Evolutionary conservation across 2,797 vertebrate genomes (phyloP).

Genomic region (Emydoidea blandingii): DNA sequence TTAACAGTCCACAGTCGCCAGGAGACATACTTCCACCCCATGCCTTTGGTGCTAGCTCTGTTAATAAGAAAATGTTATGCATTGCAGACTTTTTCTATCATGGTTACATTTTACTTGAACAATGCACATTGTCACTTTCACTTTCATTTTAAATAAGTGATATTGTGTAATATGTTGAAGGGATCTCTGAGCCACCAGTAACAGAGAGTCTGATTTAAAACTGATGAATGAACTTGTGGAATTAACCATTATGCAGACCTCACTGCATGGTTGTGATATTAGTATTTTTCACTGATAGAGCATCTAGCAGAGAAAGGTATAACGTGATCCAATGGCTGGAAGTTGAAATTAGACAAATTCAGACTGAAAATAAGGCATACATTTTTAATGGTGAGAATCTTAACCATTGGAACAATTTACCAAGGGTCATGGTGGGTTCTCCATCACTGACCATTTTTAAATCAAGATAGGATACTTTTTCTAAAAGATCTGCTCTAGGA

Average conservation of each 20-base stretch:
- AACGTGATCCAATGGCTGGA: neutral
- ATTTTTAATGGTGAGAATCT: neutral
- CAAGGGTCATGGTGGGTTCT: neutral
- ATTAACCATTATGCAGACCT: neutral
- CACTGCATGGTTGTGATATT: neutral
- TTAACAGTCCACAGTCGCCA: constrained; percentile 6
- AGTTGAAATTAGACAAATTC: neutral
- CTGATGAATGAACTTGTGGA: neutral
- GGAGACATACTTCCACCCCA: neutral
- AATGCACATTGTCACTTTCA: neutral
- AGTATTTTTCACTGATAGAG: neutral
- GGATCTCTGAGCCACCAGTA: neutral
- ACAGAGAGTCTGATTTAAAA: neutral
- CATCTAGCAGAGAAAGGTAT: neutral
- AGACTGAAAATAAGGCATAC: neutral
- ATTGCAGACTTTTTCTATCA: neutral
- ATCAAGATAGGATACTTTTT: neutral
- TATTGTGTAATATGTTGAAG: neutral
- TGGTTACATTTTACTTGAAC: neutral
- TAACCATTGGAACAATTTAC: neutral
- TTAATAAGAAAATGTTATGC: neutral
- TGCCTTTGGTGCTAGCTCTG: neutral
- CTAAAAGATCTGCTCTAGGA: neutral
- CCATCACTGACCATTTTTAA: neutral
- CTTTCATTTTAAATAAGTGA: neutral